Evolutionary conservation across 2,797 vertebrate species (phyloP).

Genomic region (Typhlichthys subterraneus): DNA sequence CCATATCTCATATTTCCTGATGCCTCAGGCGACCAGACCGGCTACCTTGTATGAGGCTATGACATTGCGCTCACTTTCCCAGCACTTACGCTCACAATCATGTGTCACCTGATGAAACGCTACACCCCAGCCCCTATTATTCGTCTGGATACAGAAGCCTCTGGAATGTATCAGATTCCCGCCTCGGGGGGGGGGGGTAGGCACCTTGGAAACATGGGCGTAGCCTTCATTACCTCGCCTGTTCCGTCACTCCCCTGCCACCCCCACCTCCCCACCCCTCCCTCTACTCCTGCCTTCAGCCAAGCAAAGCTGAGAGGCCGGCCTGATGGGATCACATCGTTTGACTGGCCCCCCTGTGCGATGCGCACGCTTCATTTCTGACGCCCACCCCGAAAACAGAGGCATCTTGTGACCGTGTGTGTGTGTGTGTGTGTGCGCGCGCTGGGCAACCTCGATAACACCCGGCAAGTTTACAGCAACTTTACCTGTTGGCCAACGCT

Average conservation of each 20-base stretch:
- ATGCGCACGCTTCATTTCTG: slow-evolving; percentile 33
- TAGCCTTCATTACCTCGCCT: slow-evolving; percentile 54
- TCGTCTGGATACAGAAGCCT: slow-evolving; percentile 70
- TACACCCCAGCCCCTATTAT: slow-evolving; percentile 73
- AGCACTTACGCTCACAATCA: slow-evolving; percentile 66
- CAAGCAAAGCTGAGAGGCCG: slow-evolving; percentile 59
- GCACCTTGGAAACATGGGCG: slow-evolving; percentile 67
- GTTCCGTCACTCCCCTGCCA: not conserved
- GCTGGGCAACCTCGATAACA: slow-evolving; percentile 9
- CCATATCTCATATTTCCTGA: slow-evolving; percentile 59
- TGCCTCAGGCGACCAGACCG: slow-evolving; percentile 59
- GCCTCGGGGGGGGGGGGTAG: slow-evolving; percentile 64
- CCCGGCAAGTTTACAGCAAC: slow-evolving; percentile 8
- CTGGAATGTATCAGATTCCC: slow-evolving; percentile 77
- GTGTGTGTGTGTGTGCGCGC: too few species aligned
- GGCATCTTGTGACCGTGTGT: slow-evolving; percentile 21
- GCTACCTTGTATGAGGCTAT: slow-evolving; percentile 46
- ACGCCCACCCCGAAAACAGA: slow-evolving; percentile 27
- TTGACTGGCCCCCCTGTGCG: slow-evolving; percentile 35
- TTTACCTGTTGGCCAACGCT: not conserved
- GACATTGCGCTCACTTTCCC: slow-evolving; percentile 73
- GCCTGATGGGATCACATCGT: slow-evolving; percentile 45
- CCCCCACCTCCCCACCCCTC: slow-evolving; percentile 12
- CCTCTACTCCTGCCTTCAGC: slow-evolving; percentile 39
- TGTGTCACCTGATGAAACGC: slow-evolving; percentile 72